Evolutionary conservation across 2,797 vertebrate genomes (phyloP).

Genomic region (Hemibagrus guttatus): DNA sequence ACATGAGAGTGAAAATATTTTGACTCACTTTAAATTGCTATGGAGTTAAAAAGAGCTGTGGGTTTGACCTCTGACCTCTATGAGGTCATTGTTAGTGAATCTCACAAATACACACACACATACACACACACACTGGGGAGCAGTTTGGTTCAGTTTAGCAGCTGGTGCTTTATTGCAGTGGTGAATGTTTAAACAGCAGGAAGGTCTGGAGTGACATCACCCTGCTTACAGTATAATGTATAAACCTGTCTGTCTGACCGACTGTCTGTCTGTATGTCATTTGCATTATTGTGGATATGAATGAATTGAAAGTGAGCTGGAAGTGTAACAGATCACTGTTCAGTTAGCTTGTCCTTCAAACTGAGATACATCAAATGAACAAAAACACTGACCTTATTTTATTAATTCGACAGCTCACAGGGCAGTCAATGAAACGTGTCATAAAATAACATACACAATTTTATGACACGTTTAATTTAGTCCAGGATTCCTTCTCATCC

Average conservation of each 20-base stretch:
- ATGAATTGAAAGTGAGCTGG: background rate
- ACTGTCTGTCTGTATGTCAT: background rate
- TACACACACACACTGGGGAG: background rate
- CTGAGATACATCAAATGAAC: background rate
- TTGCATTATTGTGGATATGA: background rate
- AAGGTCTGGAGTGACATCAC: slow-evolving; percentile 20
- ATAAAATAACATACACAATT: background rate
- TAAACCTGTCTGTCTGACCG: slow-evolving; percentile 13
- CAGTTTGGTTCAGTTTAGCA: background rate
- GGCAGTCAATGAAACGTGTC: background rate
- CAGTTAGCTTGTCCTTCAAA: background rate
- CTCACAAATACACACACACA: background rate
- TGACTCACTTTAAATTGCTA: background rate
- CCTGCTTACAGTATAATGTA: slow-evolving; percentile 7
- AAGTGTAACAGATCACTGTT: no score
- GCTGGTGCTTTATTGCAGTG: slow-evolving; percentile 38
- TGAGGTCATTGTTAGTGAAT: slow-evolving; percentile 37
- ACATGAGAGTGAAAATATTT: slow-evolving; percentile 29
- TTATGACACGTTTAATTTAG: no score
- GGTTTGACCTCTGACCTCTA: slow-evolving; percentile 30
- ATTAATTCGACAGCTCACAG: background rate
- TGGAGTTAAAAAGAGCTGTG: slow-evolving; percentile 9
- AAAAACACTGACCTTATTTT: background rate
- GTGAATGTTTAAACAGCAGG: slow-evolving; percentile 47
- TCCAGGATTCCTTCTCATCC: no score